Evolutionary conservation across 2,113 vertebrate genomes (phyloP).

Genomic region (Cepphus grylle): DNA sequence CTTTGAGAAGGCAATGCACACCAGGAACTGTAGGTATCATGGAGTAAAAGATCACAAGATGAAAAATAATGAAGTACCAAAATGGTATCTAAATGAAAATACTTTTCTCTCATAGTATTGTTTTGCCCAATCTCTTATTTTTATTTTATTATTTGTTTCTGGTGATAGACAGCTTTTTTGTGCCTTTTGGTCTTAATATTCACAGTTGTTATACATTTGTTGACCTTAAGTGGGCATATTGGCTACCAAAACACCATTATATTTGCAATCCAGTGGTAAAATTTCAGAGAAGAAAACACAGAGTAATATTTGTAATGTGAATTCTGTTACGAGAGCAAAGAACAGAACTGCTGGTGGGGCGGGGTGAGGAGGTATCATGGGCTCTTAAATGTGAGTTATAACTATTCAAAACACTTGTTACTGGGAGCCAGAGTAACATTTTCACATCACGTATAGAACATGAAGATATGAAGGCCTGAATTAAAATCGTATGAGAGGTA

Average conservation of each 20-base stretch:
- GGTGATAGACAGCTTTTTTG: background rate
- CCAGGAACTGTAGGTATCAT: background rate
- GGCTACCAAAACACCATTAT: background rate
- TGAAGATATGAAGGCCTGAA: background rate
- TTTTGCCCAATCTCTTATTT: background rate
- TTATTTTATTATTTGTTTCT: background rate
- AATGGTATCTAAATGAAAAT: background rate
- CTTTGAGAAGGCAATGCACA: background rate
- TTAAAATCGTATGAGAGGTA: background rate
- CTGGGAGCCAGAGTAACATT: background rate
- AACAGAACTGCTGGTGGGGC: background rate
- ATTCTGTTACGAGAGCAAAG: background rate
- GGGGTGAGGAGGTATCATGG: background rate
- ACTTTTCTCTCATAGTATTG: background rate
- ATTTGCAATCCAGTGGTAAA: background rate
- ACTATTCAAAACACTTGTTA: background rate
- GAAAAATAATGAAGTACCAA: background rate
- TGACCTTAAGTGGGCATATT: background rate
- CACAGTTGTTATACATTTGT: background rate
- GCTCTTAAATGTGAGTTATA: background rate
- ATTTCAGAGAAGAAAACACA: background rate
- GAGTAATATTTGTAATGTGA: background rate
- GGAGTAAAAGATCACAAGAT: background rate
- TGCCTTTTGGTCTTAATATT: background rate
- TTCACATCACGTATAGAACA: background rate